A percentile compares a stretch with the other conserved stretches of the same genome.
Conservation (phyloP, 1,140 invertebrate genomes). For the Brevipalpus yothersi region DNA sequence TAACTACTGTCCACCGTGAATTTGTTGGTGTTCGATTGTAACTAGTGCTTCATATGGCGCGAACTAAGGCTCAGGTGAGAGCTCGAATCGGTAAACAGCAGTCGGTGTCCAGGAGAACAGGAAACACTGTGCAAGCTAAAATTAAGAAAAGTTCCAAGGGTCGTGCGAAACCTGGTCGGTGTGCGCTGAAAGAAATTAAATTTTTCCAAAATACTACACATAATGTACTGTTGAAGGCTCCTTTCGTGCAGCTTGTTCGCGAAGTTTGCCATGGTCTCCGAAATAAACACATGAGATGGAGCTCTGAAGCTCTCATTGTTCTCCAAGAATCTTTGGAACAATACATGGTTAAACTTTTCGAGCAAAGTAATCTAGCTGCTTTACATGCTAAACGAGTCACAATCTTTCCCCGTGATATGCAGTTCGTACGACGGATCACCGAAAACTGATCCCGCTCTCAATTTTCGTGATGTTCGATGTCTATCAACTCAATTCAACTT, state of each 20-base stretch:
- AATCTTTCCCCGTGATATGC: constrained; percentile 17
- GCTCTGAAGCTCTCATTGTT: constrained; percentile 5
- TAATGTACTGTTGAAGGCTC: constrained; percentile 18
- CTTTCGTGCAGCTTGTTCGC: constrained; percentile 4
- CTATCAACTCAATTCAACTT: no score
- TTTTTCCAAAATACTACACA: constrained; percentile 22
- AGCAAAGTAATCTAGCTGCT: constrained; percentile 19
- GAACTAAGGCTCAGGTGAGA: no score
- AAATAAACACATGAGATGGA: not conserved
- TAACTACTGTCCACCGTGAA: no score
- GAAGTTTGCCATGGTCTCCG: constrained; percentile 3
- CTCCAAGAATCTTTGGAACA: constrained; percentile 17
- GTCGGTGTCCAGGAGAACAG: no score
- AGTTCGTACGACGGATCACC: constrained; percentile 13
- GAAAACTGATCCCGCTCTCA: not conserved
- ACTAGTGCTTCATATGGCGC: no score
- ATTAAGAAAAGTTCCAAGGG: not conserved
- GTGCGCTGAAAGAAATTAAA: constrained; percentile 21
- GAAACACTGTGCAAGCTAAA: not conserved
- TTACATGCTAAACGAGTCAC: constrained; percentile 20
- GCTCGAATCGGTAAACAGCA: no score
- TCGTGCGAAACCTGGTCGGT: constrained; percentile 19
- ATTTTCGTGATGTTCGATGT: not conserved
- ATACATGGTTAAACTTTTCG: constrained; percentile 19
- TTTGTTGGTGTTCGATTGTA: no score